Base-by-base conservation (phyloP, 1,140 invertebrate genomes). In the Trypoxylus dichotomus region DNA sequence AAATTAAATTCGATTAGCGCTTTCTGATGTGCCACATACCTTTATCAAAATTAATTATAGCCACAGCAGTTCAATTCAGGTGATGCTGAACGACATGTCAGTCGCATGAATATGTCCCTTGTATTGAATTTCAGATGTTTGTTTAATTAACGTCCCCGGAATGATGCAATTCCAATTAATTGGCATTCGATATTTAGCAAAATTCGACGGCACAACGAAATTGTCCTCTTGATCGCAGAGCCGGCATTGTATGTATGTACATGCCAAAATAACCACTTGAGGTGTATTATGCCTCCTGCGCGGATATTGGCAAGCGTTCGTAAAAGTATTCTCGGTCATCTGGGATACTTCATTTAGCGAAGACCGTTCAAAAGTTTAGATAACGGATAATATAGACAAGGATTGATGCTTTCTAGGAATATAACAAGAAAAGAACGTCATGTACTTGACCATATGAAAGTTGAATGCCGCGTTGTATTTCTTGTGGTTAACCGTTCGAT, bases 41-140 rank as follows among this genome's bases (percentile, higher is more conserved):
- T 68, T 19, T 27, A 27, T 13, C 5, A 29, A 68, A 29, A 27
- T 68, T 68, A 68, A 68, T 68, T 13, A 68, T 24, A 0, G 24
- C 8, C 24, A 24, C 2, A 24, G 6, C 60, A 25, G 24, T 24
- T 68, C 27, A 27, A 68, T 68, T 68, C 27, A 24, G 60, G 13
- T 58, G 47, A 68, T 68, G 60, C 27, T 24, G 25, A 68, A 27
- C 24, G 21, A 24, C 60, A 29, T 24, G 60, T 68, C 60, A 68
- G 24, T 68, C 25, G 21, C 60, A 68, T 68, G 60, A 15, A 68
- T 0, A 68, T 54, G 47, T 68, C 24, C 60, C 27, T 68, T 68
- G 60, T 27, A 68, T 24, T 68, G 60, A 68, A 68, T 68, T 68
- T 29, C 60, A 68, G 60, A 68, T 68, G 24, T 68, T 29, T 68